Evolutionary conservation across 2,888 invertebrate genomes (phyloP).

Genomic region (Spisula solida): DNA sequence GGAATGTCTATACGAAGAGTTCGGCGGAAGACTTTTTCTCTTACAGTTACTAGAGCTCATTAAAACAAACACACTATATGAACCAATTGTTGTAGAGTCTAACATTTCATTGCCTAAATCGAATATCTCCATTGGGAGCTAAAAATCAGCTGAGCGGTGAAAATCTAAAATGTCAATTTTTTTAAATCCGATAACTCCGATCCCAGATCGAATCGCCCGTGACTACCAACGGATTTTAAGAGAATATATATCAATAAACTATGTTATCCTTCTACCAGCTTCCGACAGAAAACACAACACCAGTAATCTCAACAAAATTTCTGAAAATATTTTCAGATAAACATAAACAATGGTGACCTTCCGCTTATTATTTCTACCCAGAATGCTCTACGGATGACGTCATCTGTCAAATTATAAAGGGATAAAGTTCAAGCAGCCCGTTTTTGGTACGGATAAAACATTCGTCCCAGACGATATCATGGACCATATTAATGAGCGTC

Average conservation of each 20-base stretch:
- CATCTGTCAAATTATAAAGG: neutral
- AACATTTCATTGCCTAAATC: constrained; percentile 41
- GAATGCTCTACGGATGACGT: constrained; percentile 35
- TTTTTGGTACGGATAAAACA: neutral
- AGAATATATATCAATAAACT: neutral
- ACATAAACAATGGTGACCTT: constrained; percentile 57
- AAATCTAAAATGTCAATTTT: constrained; percentile 50
- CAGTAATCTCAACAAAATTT: neutral
- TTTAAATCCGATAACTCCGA: constrained; percentile 6
- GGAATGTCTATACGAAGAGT: constrained; percentile 40
- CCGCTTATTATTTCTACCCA: constrained; percentile 29
- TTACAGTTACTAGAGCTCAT: constrained; percentile 46
- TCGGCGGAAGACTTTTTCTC: constrained; percentile 54
- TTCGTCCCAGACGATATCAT: too few relatives aligned
- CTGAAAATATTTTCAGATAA: neutral
- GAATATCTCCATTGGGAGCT: constrained; percentile 54
- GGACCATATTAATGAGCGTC: too few relatives aligned
- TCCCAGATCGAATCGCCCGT: neutral
- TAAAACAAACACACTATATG: constrained; percentile 13
- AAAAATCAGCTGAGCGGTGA: constrained; percentile 60
- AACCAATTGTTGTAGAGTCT: constrained; percentile 7
- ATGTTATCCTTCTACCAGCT: neutral
- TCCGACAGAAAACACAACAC: neutral
- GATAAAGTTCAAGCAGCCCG: neutral
- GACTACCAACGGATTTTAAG: neutral